Base-by-base conservation (phyloP, 2,797 vertebrate species). In the Tragelaphus eurycerus region DNA sequence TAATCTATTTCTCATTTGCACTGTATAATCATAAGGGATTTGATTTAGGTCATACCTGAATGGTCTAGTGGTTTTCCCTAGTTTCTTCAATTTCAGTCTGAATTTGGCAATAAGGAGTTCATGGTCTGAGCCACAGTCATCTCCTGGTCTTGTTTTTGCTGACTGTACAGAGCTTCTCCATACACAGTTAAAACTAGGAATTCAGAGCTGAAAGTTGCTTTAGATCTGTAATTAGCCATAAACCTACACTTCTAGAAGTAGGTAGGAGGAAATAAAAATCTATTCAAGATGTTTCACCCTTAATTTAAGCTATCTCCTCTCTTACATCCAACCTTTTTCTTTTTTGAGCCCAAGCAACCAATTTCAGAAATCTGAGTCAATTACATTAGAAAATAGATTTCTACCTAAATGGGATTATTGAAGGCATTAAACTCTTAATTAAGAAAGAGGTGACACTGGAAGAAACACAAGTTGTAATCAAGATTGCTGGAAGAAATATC, bases 311-410 rank as follows among this genome's bases (percentile, higher is more conserved):
- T 19, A 0, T 34, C 74, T 89, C 50, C 67, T 87, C 16, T 43
- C 81, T 95, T 76, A 74, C 29, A 79, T 19, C 74, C 43, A 85
- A 25, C 29, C 34, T 86, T 89, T 93, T 86, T 81, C 19, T 71
- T 86, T 83, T 95, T 59, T 52, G 48, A 96, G 25, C 9, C 43
- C 27, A 67, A 78, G 60, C 89, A 91, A 50, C 10, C 93, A 62
- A 64, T 90, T 90, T 93, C 55, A 96, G 94, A 89, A 95, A 96
- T 87, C n/a, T 16, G 48, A 97, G 90, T 76, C 86, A 87, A 46
- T 21, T 87, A 67, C 59, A 64, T 87, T 48, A 83, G 90, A 92
- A 96, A 92, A 92, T 16, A 93, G 46, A 31, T 92, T 93, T 79
- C 82, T 79, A 43, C 12, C 1, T 8, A 87, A 96, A 15, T 55